Percentiles rank a stretch among this genome's conserved stretches.
Evolutionary conservation across 2,797 vertebrate genomes (phyloP).

Genomic region (Eremophila alpestris): DNA sequence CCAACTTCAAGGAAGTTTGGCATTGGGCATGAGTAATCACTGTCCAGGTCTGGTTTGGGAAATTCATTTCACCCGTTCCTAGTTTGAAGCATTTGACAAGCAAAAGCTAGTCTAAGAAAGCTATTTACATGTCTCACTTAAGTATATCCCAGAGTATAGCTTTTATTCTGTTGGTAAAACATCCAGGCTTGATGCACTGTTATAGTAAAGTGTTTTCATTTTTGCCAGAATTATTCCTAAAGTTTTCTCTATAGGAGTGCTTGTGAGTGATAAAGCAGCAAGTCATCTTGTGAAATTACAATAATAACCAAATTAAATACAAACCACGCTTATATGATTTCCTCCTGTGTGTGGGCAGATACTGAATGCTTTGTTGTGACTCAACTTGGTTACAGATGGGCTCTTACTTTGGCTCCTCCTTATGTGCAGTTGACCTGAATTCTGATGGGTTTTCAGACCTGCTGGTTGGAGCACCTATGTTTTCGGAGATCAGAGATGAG

Average conservation of each 20-base stretch:
- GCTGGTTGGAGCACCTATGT: constrained; percentile 97
- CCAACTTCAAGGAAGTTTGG: neutral
- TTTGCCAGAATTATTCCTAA: neutral
- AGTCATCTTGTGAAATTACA: neutral
- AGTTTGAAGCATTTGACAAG: neutral
- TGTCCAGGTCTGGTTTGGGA: neutral
- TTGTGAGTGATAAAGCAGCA: constrained; percentile 2
- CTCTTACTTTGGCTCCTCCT: constrained; percentile 99
- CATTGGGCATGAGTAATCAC: neutral
- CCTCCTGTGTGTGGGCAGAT: constrained; percentile 62
- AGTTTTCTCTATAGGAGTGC: neutral
- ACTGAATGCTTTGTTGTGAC: constrained; percentile 89
- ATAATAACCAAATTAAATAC: neutral
- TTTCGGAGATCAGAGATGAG: constrained; percentile 94
- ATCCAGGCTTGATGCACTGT: neutral
- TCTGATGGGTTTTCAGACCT: constrained; percentile 95
- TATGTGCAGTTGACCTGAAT: constrained; percentile 99
- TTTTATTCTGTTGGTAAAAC: neutral
- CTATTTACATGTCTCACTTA: neutral
- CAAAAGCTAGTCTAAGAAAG: neutral
- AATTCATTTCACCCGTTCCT: neutral
- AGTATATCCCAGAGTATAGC: neutral
- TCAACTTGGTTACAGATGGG: constrained; percentile 98
- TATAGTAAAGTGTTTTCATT: neutral
- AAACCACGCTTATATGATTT: neutral